Conservation (phyloP, 2,888 invertebrate genomes). For the Acheta domesticus region DNA sequence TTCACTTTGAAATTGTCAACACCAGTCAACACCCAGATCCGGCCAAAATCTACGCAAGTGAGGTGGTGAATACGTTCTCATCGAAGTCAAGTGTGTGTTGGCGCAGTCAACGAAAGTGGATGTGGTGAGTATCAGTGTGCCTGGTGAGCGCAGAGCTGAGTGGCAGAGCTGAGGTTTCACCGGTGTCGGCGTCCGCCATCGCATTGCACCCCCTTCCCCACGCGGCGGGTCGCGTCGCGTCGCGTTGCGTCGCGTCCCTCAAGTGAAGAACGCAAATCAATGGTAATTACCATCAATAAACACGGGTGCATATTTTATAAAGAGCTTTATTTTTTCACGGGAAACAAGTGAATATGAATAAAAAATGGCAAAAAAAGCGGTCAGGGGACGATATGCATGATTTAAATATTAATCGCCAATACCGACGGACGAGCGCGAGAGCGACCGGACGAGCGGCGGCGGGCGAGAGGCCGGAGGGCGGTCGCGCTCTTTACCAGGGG, state of each 20-base stretch:
- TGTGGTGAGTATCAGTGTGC: no score
- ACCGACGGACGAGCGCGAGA: neutral
- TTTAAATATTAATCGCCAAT: slow-evolving; percentile 18
- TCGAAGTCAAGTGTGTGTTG: no score
- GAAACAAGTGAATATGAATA: slow-evolving; percentile 18
- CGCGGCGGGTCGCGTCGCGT: neutral
- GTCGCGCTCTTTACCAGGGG: no score
- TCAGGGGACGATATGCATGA: neutral
- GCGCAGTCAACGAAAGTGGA: no score
- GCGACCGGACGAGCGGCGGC: neutral
- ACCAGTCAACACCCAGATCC: no score
- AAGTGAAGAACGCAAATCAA: slow-evolving; percentile 18
- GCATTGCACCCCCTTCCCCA: no score
- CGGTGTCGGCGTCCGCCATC: no score
- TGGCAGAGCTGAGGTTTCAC: no score
- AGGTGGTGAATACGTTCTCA: no score
- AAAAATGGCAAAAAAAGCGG: slow-evolving; percentile 1
- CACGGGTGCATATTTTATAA: slow-evolving; percentile 18
- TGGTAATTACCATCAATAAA: slow-evolving; percentile 18
- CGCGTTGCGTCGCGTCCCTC: neutral
- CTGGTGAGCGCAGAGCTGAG: no score
- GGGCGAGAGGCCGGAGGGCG: neutral
- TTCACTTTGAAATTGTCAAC: no score
- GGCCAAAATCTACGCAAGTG: no score
- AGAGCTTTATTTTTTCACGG: slow-evolving; percentile 18